These are phyloP conservation scores for Synergus japonicus DNA, from an alignment of 2,888 invertebrate species.

Conservation along the genomic window DNA sequence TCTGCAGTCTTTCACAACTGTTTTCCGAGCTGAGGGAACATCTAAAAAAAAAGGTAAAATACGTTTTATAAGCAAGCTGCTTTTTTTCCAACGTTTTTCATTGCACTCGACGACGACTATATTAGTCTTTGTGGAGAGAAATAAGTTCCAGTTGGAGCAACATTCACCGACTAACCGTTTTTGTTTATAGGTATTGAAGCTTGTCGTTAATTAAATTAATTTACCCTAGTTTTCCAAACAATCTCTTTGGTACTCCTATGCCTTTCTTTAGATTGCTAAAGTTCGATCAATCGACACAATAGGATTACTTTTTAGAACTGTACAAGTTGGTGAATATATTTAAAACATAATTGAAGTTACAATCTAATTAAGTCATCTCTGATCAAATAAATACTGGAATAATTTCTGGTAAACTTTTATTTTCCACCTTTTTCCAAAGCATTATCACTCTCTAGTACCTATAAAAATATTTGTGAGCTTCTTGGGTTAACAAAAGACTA, in stretches of 20 bases:
- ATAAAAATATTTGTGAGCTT: neutral
- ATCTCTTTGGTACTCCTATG: neutral
- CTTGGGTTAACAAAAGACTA: neutral
- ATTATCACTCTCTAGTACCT: too few relatives aligned
- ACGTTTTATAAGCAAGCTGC: neutral
- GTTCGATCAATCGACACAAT: neutral
- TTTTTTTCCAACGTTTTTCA: conserved; percentile 17
- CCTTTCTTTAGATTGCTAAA: neutral
- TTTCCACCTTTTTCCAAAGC: too few relatives aligned
- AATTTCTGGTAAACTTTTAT: too few relatives aligned
- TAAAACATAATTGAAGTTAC: too few relatives aligned
- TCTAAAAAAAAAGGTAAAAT: conserved; percentile 23
- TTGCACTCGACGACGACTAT: conserved; percentile 1
- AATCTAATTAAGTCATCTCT: too few relatives aligned
- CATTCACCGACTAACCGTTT: neutral
- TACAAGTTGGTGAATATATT: too few relatives aligned
- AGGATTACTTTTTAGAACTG: too few relatives aligned
- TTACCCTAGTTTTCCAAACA: neutral
- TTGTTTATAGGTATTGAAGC: neutral
- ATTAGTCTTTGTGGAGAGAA: neutral
- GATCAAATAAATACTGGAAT: too few relatives aligned
- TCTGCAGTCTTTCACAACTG: conserved; percentile 38
- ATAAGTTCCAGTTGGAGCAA: neutral
- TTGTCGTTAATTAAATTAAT: conserved; percentile 17
- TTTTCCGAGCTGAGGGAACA: neutral